Percentiles rank a stretch among this genome's conserved stretches.
Evolutionary conservation across 2,797 vertebrate genomes (phyloP).

Genomic region (Catamblyrhynchus diadema): DNA sequence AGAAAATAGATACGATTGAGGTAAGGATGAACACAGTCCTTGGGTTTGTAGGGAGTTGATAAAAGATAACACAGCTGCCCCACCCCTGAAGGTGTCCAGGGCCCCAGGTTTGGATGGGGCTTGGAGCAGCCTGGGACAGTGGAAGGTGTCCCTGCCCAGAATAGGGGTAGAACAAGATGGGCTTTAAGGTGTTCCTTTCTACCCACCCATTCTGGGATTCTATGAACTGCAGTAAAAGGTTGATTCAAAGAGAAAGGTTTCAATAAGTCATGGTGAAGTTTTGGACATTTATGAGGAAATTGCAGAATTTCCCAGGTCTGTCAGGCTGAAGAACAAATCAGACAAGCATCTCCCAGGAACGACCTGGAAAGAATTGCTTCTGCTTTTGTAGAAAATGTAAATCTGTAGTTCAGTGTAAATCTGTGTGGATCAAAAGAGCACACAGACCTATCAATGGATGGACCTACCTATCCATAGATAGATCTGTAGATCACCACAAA

Average conservation of each 20-base stretch:
- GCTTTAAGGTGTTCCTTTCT: background rate
- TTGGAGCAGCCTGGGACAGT: background rate
- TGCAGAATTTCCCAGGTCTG: background rate
- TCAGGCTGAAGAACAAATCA: background rate
- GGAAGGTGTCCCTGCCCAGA: background rate
- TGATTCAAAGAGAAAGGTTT: background rate
- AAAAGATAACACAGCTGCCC: background rate
- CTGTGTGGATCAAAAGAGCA: background rate
- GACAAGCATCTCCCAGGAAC: background rate
- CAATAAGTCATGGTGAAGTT: background rate
- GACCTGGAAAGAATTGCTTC: background rate
- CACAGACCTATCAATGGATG: too few relatives aligned
- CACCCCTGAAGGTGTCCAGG: background rate
- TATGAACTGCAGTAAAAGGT: background rate
- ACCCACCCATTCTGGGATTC: background rate
- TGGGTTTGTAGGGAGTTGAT: background rate
- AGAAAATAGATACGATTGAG: background rate
- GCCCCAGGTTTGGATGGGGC: accelerated
- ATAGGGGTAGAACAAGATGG: background rate
- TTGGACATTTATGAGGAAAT: background rate
- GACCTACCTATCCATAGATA: too few relatives aligned
- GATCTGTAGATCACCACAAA: background rate
- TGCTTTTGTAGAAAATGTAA: background rate
- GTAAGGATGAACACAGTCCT: background rate
- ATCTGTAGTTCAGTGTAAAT: background rate